Evolutionary conservation across 2,888 invertebrate genomes (phyloP).

Genomic region (Junonia oenone): DNA sequence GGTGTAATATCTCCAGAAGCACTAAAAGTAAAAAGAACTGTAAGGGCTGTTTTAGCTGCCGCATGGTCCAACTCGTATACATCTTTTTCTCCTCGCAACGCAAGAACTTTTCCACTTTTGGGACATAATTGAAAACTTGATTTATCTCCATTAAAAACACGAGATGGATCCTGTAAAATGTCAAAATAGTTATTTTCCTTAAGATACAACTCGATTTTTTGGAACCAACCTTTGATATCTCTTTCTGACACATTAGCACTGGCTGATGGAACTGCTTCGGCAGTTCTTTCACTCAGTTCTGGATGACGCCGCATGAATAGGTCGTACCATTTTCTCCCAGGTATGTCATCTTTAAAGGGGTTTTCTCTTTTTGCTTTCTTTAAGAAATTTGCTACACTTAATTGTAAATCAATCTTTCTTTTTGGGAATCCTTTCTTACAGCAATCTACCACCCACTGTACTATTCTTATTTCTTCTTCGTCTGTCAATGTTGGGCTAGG

Average conservation of each 20-base stretch:
- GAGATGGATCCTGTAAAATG: background rate
- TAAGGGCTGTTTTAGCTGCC: background rate
- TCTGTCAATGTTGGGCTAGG: background rate
- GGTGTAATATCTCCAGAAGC: background rate
- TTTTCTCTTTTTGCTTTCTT: slow-evolving; percentile 1
- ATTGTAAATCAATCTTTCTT: background rate
- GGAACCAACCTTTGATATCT: slow-evolving; percentile 3
- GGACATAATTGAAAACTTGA: background rate
- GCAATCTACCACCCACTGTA: background rate
- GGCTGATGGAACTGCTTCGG: background rate
- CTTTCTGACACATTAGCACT: slow-evolving; percentile 3
- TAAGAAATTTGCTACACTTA: slow-evolving; percentile 10
- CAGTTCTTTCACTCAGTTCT: slow-evolving; percentile 13
- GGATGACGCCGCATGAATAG: slow-evolving; percentile 33
- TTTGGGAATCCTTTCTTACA: slow-evolving; percentile 11
- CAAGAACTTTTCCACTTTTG: background rate
- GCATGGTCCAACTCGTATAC: background rate
- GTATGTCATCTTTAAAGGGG: slow-evolving; percentile 22
- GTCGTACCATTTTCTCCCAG: slow-evolving; percentile 31
- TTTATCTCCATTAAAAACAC: background rate
- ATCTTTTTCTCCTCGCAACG: background rate
- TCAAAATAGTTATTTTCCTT: background rate
- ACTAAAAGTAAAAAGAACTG: background rate
- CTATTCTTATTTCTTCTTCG: background rate
- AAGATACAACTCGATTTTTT: slow-evolving; percentile 1